A percentile compares a stretch with the other conserved stretches of the same genome.
Evolutionary conservation across 2,113 vertebrate genomes (phyloP).

Genomic region (Abramis brama): DNA sequence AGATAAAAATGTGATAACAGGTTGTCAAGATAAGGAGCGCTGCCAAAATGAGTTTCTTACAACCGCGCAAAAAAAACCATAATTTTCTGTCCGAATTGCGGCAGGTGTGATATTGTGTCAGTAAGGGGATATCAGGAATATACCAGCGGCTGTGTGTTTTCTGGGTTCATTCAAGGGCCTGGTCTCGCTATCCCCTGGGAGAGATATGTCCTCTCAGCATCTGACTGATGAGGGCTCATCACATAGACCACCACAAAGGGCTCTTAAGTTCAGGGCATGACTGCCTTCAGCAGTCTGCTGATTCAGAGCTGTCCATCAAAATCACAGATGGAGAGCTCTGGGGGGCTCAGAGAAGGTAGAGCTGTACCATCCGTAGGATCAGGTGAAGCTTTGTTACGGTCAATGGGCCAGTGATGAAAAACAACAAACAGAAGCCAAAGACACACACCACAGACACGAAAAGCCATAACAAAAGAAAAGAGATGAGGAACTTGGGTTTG

Average conservation of each 20-base stretch:
- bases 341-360: slow-evolving; percentile 13
- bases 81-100: background rate
- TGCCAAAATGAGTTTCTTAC: slow-evolving; percentile 1
- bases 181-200: background rate
- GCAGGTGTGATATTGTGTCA: background rate
- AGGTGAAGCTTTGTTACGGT: slow-evolving; percentile 23
- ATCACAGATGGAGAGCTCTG: slow-evolving; percentile 1
- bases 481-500: background rate
- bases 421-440: slow-evolving; percentile 31
- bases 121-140: background rate
- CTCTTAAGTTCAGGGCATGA: slow-evolving; percentile 39
- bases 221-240: slow-evolving; percentile 42
- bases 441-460: background rate
- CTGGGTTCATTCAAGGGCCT: background rate
- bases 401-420: slow-evolving; percentile 23
- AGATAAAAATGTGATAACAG: slow-evolving; percentile 18
- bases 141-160: background rate
- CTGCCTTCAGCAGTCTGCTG: slow-evolving; percentile 22
- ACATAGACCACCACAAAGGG: slow-evolving; percentile 24
- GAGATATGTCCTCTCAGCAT: slow-evolving; percentile 11
- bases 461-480: background rate
- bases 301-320: slow-evolving; percentile 37
- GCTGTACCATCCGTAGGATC: background rate
- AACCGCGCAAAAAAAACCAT: background rate
- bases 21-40: background rate